These are phyloP conservation scores for Cinara cedri DNA, from an alignment of 2,888 invertebrate species.

Conservation along the genomic window DNA sequence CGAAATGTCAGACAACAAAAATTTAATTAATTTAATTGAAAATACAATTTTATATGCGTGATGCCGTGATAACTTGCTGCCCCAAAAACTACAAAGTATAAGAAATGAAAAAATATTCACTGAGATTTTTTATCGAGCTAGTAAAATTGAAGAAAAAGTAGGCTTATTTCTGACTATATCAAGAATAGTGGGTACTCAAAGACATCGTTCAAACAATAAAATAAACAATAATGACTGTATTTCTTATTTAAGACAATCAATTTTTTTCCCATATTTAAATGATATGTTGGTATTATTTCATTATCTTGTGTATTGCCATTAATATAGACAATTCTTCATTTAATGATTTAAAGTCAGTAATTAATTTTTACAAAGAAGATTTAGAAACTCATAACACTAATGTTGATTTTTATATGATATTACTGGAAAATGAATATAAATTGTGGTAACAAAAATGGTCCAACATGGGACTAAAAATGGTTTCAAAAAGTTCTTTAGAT, in stretches of 20 bases:
- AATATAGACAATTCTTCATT: neutral
- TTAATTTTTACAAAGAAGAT: too few species aligned
- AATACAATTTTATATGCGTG: neutral
- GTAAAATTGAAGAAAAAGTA: too few species aligned
- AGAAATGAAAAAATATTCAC: neutral
- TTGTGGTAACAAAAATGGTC: neutral
- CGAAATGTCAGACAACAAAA: neutral
- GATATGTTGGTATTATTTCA: neutral
- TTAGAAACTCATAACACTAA: neutral
- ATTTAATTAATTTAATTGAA: neutral
- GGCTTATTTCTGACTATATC: neutral
- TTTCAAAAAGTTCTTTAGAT: neutral
- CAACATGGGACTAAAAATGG: neutral
- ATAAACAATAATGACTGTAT: neutral
- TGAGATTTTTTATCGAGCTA: neutral
- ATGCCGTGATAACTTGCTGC: neutral
- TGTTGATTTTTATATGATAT: neutral
- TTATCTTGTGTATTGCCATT: neutral
- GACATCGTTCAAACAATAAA: neutral
- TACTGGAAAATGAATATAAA: neutral
- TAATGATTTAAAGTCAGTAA: too few species aligned
- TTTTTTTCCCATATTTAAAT: too few species aligned
- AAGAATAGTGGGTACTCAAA: slow-evolving; percentile 2
- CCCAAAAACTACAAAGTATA: neutral
- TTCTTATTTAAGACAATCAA: too few species aligned